These are phyloP conservation scores for Stichopus chloronotus DNA, from an alignment of 35 echinoderm and acorn worm species.

Conservation along the genomic window DNA sequence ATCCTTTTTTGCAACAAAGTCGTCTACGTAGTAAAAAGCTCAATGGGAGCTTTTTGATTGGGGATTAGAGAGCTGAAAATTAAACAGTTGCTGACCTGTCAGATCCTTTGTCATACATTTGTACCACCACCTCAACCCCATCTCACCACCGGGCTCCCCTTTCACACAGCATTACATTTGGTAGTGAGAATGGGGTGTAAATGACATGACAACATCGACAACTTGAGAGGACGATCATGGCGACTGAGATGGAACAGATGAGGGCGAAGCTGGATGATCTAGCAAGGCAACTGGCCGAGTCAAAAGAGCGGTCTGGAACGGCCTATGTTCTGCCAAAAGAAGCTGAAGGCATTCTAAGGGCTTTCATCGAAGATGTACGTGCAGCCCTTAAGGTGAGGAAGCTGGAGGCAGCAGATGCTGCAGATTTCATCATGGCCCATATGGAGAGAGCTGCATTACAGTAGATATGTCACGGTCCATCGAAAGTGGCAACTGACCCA, in stretches of 20 bases:
- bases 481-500: conserved; percentile 17
- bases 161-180: conserved; percentile 30
- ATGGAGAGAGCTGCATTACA: conserved; percentile 52
- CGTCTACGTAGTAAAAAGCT: too few species aligned
- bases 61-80: too few species aligned
- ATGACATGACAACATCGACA: background rate
- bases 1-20: too few species aligned
- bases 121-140: too few species aligned
- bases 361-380: conserved; percentile 48
- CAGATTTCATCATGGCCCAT: too few species aligned
- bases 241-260: background rate
- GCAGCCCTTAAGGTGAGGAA: too few species aligned
- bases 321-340: conserved; percentile 61
- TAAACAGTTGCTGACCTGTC: too few species aligned
- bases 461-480: conserved; percentile 39
- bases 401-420: too few species aligned
- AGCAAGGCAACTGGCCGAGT: background rate
- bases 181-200: conserved; percentile 52
- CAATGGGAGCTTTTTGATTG: too few species aligned
- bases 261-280: too few species aligned
- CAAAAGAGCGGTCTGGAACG: background rate
- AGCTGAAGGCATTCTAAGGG: conserved; percentile 15
- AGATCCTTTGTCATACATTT: too few species aligned
- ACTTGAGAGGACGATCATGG: conserved; percentile 49
- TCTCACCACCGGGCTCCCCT: too few species aligned